These are phyloP conservation scores for Beris morrisii DNA, from an alignment of 2,888 invertebrate species.

Conservation along the genomic window DNA sequence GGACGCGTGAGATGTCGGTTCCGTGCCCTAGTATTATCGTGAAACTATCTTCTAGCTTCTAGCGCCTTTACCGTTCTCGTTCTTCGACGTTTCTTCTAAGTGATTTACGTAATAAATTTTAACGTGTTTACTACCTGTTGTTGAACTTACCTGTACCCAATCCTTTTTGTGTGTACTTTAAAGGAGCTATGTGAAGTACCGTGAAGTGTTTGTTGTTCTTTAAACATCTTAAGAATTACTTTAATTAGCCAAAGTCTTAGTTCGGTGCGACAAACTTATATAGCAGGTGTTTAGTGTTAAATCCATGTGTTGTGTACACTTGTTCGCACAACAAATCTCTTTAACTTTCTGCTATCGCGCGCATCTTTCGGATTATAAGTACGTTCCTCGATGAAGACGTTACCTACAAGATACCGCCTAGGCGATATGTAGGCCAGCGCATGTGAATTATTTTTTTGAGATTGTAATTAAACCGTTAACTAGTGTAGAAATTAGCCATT, in stretches of 20 bases:
- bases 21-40: conserved; percentile 21
- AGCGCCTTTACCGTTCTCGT: conserved; percentile 18
- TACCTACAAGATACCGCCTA: not conserved
- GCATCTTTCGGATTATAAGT: not conserved
- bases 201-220: too few relatives aligned
- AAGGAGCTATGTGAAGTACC: too few relatives aligned
- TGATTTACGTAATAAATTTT: not conserved
- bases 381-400: not conserved
- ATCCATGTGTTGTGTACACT: not conserved
- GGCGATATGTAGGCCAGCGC: conserved; percentile 31
- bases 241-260: not conserved
- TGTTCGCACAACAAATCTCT: too few relatives aligned
- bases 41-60: not conserved
- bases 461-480: conserved; percentile 39
- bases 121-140: not conserved
- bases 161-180: conserved; percentile 2
- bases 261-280: not conserved
- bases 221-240: too few relatives aligned
- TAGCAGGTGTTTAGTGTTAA: not conserved
- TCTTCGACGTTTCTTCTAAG: not conserved
- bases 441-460: conserved; percentile 35
- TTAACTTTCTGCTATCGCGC: not conserved
- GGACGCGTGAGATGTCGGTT: conserved; percentile 47
- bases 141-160: not conserved
- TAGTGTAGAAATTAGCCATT: conserved; percentile 37